A percentile compares a stretch with the other conserved stretches of the same genome.
Conservation (phyloP, 2,888 invertebrate genomes). For the Tipula vernalis region DNA sequence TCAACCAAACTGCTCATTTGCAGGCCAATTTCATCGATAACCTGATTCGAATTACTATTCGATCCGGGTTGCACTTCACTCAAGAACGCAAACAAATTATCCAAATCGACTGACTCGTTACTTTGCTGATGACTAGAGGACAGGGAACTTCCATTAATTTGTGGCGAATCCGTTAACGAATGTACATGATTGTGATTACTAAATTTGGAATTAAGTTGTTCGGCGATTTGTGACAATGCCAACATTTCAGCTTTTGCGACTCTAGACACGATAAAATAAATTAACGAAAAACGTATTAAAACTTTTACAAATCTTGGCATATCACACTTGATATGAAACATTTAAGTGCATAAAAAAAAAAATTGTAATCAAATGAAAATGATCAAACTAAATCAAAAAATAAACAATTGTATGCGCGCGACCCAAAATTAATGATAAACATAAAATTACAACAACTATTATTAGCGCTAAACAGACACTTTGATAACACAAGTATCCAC, state of each 20-base stretch:
- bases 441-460: not conserved
- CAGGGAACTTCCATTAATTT: constrained; percentile 21
- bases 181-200: constrained; percentile 19
- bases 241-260: constrained; percentile 46
- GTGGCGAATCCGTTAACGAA: constrained; percentile 17
- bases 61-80: constrained; percentile 53
- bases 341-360: constrained; percentile 12
- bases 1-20: constrained; percentile 73
- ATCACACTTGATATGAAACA: not conserved
- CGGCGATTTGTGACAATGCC: constrained; percentile 58
- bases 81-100: constrained; percentile 80
- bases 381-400: not conserved
- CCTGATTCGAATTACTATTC: constrained; percentile 43
- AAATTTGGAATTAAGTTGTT: constrained; percentile 52
- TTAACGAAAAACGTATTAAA: constrained; percentile 12
- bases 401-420: not conserved
- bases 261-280: constrained; percentile 32
- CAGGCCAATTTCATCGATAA: constrained; percentile 72
- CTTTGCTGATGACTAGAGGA: constrained; percentile 28
- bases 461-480: not conserved
- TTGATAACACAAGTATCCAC: constrained; percentile 20
- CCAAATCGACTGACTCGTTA: constrained; percentile 70
- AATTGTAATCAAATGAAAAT: not conserved
- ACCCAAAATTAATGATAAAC: not conserved
- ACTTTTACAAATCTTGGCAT: not conserved